These are phyloP conservation scores for Nomada fabriciana DNA, from an alignment of 2,888 invertebrate species.

Conservation along the genomic window DNA sequence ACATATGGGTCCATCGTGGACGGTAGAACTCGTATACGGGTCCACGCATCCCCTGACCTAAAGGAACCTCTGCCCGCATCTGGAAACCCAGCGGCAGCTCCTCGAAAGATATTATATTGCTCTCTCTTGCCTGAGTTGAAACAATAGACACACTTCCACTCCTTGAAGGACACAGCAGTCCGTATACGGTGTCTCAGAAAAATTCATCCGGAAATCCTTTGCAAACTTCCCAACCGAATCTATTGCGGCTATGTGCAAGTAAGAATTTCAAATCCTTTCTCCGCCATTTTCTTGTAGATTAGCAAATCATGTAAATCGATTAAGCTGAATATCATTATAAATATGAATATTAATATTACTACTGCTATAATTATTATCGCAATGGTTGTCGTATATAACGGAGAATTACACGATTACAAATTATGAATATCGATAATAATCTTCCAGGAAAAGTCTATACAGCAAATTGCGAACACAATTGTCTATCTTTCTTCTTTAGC, in stretches of 20 bases:
- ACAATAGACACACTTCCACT: constrained; percentile 77
- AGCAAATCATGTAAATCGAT: no score
- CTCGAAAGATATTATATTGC: constrained; percentile 79
- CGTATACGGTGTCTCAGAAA: constrained; percentile 49
- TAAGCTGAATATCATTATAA: no score
- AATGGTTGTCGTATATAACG: no score
- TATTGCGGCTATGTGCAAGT: background rate
- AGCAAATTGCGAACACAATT: no score
- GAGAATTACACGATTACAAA: no score
- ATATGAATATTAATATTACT: background rate
- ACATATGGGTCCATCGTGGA: constrained; percentile 33
- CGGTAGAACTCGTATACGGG: constrained; percentile 62
- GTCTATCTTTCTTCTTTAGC: background rate
- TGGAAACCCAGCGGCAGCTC: constrained; percentile 68
- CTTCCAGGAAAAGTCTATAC: no score
- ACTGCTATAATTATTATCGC: no score
- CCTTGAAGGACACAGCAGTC: constrained; percentile 51
- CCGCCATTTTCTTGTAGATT: constrained; percentile 9
- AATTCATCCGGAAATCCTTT: constrained; percentile 22
- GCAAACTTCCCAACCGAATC: background rate
- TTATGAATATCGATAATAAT: background rate
- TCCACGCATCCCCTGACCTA: constrained; percentile 42
- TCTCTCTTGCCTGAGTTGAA: constrained; percentile 70
- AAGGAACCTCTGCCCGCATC: constrained; percentile 76
- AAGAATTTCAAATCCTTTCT: constrained; percentile 1